phyloP scores from a whole-genome alignment of 2,113 vertebrate genomes.

The Atractosteus spatula region DNA sequence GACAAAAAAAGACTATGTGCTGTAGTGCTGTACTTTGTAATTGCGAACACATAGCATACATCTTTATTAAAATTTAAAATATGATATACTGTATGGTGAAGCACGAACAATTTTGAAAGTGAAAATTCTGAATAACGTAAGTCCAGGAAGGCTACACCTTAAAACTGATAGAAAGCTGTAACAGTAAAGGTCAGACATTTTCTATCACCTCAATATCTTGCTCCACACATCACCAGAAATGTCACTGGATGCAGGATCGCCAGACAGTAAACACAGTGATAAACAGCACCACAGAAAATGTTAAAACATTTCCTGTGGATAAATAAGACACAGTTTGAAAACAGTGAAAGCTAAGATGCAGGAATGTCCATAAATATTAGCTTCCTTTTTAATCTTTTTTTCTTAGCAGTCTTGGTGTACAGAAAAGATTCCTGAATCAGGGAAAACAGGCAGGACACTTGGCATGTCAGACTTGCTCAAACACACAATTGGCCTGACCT shows the following conservation, averaged over 20 bases:
- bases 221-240: too few species aligned
- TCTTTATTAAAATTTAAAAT: too few species aligned
- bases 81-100: too few species aligned
- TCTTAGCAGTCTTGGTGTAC: constrained; percentile 33
- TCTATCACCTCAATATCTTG: too few species aligned
- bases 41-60: background rate
- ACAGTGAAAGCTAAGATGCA: constrained; percentile 56
- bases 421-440: constrained; percentile 27
- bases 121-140: too few species aligned
- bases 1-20: constrained; percentile 22
- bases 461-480: constrained; percentile 30
- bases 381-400: constrained; percentile 38
- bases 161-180: too few species aligned
- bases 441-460: constrained; percentile 35
- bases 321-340: constrained; percentile 54
- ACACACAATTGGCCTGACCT: constrained; percentile 51
- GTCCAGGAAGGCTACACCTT: too few species aligned
- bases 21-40: constrained; percentile 23
- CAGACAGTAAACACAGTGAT: background rate
- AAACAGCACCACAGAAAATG: too few species aligned
- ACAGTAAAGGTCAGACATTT: too few species aligned
- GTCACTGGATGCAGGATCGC: too few species aligned
- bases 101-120: too few species aligned
- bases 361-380: constrained; percentile 23
- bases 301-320: constrained; percentile 24